phyloP scores from a whole-genome alignment of 1,140 invertebrate genomes.

The Zophobas morio region DNA sequence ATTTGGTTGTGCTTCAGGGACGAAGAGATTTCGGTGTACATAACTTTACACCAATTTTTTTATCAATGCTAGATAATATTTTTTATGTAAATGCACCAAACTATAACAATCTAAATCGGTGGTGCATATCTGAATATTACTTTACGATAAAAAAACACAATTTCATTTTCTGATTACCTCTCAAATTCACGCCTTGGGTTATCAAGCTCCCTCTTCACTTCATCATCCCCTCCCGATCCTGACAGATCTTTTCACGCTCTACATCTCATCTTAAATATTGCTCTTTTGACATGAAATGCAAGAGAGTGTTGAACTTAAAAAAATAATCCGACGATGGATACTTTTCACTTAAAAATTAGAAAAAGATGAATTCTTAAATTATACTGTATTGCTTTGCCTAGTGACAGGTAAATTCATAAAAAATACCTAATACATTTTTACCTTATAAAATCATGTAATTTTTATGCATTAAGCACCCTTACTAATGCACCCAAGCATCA shows the following conservation, averaged over 20 bases:
- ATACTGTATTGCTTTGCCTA: too few relatives aligned
- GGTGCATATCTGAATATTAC: slow-evolving; percentile 2
- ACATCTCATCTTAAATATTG: slow-evolving; percentile 55
- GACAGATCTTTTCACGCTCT: slow-evolving; percentile 55
- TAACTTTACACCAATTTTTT: too few relatives aligned
- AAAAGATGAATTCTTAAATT: not conserved
- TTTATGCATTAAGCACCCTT: too few relatives aligned
- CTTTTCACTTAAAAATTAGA: slow-evolving; percentile 33
- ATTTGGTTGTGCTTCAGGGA: too few relatives aligned
- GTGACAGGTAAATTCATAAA: too few relatives aligned
- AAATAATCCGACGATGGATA: slow-evolving; percentile 35
- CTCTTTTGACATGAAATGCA: slow-evolving; percentile 51
- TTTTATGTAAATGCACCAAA: not conserved
- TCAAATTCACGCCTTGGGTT: slow-evolving; percentile 54
- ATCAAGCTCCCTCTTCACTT: slow-evolving; percentile 49
- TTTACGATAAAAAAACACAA: slow-evolving; percentile 53
- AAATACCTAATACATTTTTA: too few relatives aligned
- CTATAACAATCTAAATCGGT: not conserved
- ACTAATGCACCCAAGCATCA: too few relatives aligned
- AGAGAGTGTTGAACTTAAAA: slow-evolving; percentile 41
- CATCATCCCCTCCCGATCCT: slow-evolving; percentile 44
- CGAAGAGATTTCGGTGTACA: too few relatives aligned
- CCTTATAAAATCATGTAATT: too few relatives aligned
- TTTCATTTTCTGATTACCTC: slow-evolving; percentile 52
- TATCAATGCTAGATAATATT: too few relatives aligned